Conservation (phyloP, 2,888 invertebrate species). For the Coleophora flavipennella region DNA sequence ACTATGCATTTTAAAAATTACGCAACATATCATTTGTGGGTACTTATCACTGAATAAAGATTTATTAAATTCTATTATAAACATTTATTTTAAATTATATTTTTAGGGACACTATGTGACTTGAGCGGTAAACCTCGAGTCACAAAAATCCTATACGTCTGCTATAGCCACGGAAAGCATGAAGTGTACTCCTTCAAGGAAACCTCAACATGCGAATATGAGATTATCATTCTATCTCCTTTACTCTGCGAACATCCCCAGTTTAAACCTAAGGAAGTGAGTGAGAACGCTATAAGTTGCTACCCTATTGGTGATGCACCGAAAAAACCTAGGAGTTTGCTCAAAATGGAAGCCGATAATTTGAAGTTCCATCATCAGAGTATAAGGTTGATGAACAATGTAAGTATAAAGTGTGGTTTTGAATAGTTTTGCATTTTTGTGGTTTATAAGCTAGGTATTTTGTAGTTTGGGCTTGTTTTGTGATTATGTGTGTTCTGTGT, state of each 20-base stretch:
- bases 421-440: not conserved
- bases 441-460: no score
- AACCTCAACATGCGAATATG: constrained; percentile 94
- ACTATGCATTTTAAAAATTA: no score
- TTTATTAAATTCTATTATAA: no score
- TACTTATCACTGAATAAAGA: no score
- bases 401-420: constrained; percentile 25
- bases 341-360: constrained; percentile 81
- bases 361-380: constrained; percentile 77
- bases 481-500: no score
- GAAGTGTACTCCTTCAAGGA: constrained; percentile 95
- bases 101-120: constrained; percentile 85
- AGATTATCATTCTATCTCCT: constrained; percentile 89
- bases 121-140: constrained; percentile 87
- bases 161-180: constrained; percentile 89
- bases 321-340: constrained; percentile 80
- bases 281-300: constrained; percentile 84
- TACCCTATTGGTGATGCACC: constrained; percentile 77
- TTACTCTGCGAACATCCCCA: constrained; percentile 91
- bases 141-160: constrained; percentile 89
- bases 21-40: no score
- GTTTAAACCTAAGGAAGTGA: constrained; percentile 85
- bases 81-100: not conserved
- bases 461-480: no score
- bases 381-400: constrained; percentile 37